Evolutionary conservation across 2,888 invertebrate genomes (phyloP), one percentile per base, ranked within the genome.

Genomic region (Napeogenes inachia): DNA sequence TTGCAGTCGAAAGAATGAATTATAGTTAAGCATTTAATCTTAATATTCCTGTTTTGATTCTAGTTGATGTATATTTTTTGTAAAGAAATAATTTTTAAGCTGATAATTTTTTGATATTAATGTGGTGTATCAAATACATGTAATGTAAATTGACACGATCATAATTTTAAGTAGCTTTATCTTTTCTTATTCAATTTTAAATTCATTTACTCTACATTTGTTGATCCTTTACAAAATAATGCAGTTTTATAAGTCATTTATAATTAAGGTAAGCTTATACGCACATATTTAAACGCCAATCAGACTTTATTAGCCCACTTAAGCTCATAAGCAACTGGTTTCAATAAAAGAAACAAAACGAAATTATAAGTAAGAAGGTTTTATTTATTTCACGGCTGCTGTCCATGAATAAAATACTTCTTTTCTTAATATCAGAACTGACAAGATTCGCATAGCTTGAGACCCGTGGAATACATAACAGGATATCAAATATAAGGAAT

Each of bases 361-460:
- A 30, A n/a, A 30, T 30, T 30, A 50, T 50, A 50, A 30, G 50
- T 50, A 50, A 3, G 50, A n/a, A 50, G 8, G 30, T 77, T 81
- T 21, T 79, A 78, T 78, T 79, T 81, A 79, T 84, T 84, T 82
- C 78, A 84, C 76, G 83, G 76, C 73, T 81, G 21, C 21, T 21
- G 21, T 21, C 21, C 21, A 21, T 21, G 21, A 21, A 65, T 61
- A 75, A 79, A 80, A 80, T 75, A 70, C 74, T 76, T 80, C 75
- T 77, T 64, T 60, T 42, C 65, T 72, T 72, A 71, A 70, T 71
- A 62, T 67, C 65, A 55, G 56, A 59, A 63, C 61, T 63, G 60
- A 56, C 64, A 60, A 47, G 58, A 56, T 56, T 32, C 57, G 50
- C 56, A 56, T 58, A 58, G 35, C 32, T 53, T 57, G 58, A 32